Conservation (phyloP, 2,888 invertebrate species). For the Epistrophe grossulariae region DNA sequence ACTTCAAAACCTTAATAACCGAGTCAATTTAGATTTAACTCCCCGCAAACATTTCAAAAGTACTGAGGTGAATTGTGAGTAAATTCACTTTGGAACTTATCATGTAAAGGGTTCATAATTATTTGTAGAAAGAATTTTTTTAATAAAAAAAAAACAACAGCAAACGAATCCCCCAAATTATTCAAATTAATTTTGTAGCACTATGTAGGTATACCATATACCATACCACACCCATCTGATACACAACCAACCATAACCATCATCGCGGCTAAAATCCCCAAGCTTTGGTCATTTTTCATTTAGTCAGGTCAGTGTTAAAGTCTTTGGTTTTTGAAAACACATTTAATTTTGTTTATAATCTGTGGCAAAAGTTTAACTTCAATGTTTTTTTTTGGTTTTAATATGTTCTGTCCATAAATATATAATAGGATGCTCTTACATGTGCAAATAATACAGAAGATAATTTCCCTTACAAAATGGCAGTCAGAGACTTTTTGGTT, state of each 20-base stretch:
- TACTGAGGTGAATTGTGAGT: not conserved
- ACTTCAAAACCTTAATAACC: not conserved
- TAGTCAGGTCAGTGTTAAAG: slow-evolving; percentile 7
- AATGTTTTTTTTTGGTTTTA: not conserved
- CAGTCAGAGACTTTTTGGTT: not conserved
- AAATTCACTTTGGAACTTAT: not conserved
- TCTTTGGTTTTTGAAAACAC: not conserved
- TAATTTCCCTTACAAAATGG: not conserved
- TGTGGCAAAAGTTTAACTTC: slow-evolving; percentile 1
- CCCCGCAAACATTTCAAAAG: not conserved
- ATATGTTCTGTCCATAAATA: not conserved
- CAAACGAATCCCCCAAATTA: not conserved
- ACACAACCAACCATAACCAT: not conserved
- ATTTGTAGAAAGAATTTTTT: not conserved
- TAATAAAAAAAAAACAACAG: not conserved
- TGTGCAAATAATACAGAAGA: not conserved
- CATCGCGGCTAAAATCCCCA: not conserved
- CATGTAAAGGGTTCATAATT: not conserved
- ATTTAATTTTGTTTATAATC: slow-evolving; percentile 3
- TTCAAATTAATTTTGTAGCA: not conserved
- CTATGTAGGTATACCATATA: no score
- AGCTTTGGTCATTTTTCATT: not conserved
- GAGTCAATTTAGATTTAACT: not conserved
- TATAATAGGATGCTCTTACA: not conserved
- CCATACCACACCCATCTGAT: not conserved